Base-by-base conservation (phyloP, 2,113 vertebrate genomes). In the Takifugu bimaculatus region DNA sequence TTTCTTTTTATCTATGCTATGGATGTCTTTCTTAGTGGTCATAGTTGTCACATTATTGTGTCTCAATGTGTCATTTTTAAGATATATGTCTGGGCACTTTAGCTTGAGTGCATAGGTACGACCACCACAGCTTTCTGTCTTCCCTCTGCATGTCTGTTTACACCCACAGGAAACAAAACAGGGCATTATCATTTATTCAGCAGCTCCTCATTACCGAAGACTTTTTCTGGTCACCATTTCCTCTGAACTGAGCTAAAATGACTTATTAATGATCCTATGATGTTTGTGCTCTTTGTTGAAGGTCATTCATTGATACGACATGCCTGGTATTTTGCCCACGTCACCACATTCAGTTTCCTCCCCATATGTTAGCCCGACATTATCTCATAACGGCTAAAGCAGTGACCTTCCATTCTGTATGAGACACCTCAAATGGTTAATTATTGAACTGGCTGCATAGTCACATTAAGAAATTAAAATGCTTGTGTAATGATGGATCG, bases 381-480 rank as follows among this genome's bases (percentile, higher is more conserved):
- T 65, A 59, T 65, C 58, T 44, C 48, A 27, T 51, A 12, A 45
- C 13, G 44, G 49, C 57, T 39, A 26, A 65, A 76, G 77, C 63
- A 50, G 48, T 60, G 50, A 82, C 75, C 51, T 61, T 26, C 13
- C 35, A 28, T 70, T 78, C 42, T 68, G 35, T 66, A 50, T 56
- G 45, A 63, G 55, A 32, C 15, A 44, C 47, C 55, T 72, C 28
- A 29, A 59, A 75, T 49, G 43, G 63, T 50, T 80, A 57, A 85
- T 88, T 75, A 78, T 60, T 44, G 27, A 65, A 60, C 20, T 49
- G 49, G 52, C 59, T 42, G n/a, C 54, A 13, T 55, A 60, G 54
- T 63, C 60, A 68, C 61, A 61, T 72, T 54, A 65, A 47, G 68
- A 58, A 68, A 80, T 82, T 62, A 77, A 66, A 53, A 3, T 1